Evolutionary conservation across 2,888 invertebrate species (phyloP).

Genomic region (Hypomecis punctinalis): DNA sequence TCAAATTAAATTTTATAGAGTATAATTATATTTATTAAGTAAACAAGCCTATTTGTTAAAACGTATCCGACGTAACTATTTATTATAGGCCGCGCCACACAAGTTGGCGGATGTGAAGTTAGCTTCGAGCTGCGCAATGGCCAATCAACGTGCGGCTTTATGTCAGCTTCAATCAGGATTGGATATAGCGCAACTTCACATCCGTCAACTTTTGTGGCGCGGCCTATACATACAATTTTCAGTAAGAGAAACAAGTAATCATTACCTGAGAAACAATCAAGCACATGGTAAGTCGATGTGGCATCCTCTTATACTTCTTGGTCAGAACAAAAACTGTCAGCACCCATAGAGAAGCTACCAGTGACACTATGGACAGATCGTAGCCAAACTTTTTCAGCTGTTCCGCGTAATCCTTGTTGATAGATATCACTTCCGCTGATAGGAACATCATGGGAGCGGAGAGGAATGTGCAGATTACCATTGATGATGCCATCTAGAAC

Average conservation of each 20-base stretch:
- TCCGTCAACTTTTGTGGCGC: too few relatives aligned
- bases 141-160: too few relatives aligned
- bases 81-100: too few relatives aligned
- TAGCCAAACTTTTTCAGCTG: constrained; percentile 92
- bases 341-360: constrained; percentile 92
- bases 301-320: constrained; percentile 90
- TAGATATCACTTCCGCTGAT: constrained; percentile 95
- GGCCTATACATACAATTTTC: too few relatives aligned
- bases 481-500: constrained; percentile 93
- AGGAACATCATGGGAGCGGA: constrained; percentile 98
- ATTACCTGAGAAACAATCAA: constrained; percentile 92
- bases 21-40: too few relatives aligned
- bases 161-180: too few relatives aligned
- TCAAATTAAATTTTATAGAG: too few relatives aligned
- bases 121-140: too few relatives aligned
- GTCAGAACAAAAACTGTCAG: constrained; percentile 89
- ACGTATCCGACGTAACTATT: too few relatives aligned
- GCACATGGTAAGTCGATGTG: constrained; percentile 92
- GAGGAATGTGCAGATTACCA: constrained; percentile 97
- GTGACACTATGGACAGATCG: constrained; percentile 92
- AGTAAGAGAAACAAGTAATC: background rate
- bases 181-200: too few relatives aligned
- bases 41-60: too few relatives aligned
- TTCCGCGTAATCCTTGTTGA: constrained; percentile 91
- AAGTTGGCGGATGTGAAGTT: too few relatives aligned